phyloP scores from a whole-genome alignment of 2,888 invertebrate species.

The Tricholauxania praeusta region DNA sequence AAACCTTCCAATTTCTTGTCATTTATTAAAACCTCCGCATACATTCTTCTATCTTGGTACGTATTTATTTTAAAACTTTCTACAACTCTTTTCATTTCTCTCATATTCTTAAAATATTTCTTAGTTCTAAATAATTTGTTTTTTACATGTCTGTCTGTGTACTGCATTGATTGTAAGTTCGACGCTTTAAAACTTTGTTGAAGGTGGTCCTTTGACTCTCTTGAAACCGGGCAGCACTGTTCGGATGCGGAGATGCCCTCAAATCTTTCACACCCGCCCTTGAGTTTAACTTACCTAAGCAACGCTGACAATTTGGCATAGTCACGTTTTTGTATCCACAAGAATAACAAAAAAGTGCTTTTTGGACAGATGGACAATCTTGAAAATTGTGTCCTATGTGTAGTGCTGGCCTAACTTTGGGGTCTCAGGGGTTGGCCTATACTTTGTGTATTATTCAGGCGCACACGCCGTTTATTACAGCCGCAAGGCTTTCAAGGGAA shows the following conservation, averaged over 20 bases:
- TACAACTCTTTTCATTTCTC: background rate
- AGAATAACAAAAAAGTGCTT: conserved; percentile 28
- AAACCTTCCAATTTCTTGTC: background rate
- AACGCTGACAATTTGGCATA: background rate
- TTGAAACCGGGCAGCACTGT: background rate
- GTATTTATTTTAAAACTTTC: conserved; percentile 2
- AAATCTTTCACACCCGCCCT: conserved; percentile 1
- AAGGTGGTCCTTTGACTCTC: background rate
- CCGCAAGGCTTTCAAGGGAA: too few relatives aligned
- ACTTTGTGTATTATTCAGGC: too few relatives aligned
- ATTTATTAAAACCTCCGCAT: background rate
- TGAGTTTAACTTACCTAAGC: conserved; percentile 5
- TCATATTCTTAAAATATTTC: conserved; percentile 1
- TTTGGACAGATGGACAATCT: conserved; percentile 24
- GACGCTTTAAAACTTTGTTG: background rate
- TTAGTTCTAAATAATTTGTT: background rate
- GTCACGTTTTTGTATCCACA: conserved; percentile 24
- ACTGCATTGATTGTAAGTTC: too few relatives aligned
- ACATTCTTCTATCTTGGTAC: background rate
- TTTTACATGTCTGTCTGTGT: background rate
- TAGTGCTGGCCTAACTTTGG: too few relatives aligned
- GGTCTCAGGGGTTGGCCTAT: too few relatives aligned
- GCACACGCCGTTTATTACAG: too few relatives aligned
- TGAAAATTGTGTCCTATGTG: conserved; percentile 18
- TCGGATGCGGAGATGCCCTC: conserved; percentile 4